These are phyloP conservation scores for Echiichthys vipera DNA, from an alignment of 2,797 vertebrate genomes.

Conservation along the genomic window DNA sequence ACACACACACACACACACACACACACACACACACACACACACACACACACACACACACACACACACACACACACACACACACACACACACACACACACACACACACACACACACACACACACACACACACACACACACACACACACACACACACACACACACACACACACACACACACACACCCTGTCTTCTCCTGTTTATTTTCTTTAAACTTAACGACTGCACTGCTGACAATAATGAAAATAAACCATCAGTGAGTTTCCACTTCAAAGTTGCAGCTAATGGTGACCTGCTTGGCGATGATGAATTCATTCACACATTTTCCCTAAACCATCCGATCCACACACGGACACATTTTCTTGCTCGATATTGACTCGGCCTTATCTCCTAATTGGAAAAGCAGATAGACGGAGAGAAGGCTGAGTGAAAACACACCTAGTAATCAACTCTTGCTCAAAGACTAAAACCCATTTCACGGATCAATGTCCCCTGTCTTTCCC, in stretches of 20 bases:
- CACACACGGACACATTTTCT: conserved; percentile 34
- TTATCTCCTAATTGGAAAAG: conserved; percentile 89
- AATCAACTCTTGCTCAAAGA: conserved; percentile 84
- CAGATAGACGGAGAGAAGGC: conserved; percentile 75
- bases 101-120: conserved; percentile 36
- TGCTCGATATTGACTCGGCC: conserved; percentile 80
- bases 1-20: conserved; percentile 30
- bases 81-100: neutral
- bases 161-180: conserved; percentile 23
- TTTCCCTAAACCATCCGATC: conserved; percentile 35
- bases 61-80: conserved; percentile 37
- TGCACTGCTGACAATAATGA: conserved; percentile 29
- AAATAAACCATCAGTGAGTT: conserved; percentile 38
- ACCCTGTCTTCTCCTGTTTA: neutral
- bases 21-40: neutral
- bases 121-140: conserved; percentile 19
- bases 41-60: conserved; percentile 23
- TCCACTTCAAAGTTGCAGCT: conserved; percentile 43
- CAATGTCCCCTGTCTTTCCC: conserved; percentile 79
- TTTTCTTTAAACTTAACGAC: neutral
- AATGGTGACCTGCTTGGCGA: conserved; percentile 25
- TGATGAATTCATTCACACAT: conserved; percentile 52
- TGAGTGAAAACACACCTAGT: conserved; percentile 82
- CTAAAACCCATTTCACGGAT: conserved; percentile 88
- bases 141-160: conserved; percentile 1